Evolutionary conservation across 2,797 vertebrate genomes (phyloP), one percentile per base, ranked within the genome.

Genomic region (Acipenser ruthenus): DNA sequence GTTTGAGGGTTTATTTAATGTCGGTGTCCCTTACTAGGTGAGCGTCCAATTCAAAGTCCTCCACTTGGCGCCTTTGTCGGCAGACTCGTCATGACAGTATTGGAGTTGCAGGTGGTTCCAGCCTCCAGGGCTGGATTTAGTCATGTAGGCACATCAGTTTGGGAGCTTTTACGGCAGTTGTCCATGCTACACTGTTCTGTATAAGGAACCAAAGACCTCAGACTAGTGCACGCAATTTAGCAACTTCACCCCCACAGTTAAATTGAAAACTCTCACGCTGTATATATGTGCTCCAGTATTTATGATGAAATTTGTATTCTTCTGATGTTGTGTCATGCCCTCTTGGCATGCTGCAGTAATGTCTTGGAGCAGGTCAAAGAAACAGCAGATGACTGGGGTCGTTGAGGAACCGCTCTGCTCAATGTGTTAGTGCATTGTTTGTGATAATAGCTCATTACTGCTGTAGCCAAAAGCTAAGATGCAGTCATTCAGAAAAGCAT

Each of bases 401-500:
- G 6, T 37, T 8, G 60, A 7, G 60, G 60, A 62, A 62, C 60
- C 10, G 18, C 18, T 8, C 47, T 7, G 60, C 60, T 62, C 47
- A 10, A 23, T 62, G 60, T 48, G 60, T 62, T 62, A 62, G 23
- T 62, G 60, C 18, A 37, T 62, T 62, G 60, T 62, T 62, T 62
- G 23, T 62, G 60, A 62, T 62, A 62, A 62, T 62, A 9, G 60
- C 18, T 62, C 60, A 62, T 62, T 62, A 62, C 8, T 10, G 60
- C 7, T 11, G 47, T 48, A 62, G 60, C 60, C 60, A 62, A 37
- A 62, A 62, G 60, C 60, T 23, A 37, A 9, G 60, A 62, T 48
- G 47, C 18, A 62, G 18, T 62, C 60, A 62, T 23, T n/a, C 60
- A 37, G 60, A 6, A 7, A 10, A 9, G 7, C 18, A 3, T 23